Conservation (phyloP, 2,113 vertebrate genomes). For the Cromileptes altivelis region DNA sequence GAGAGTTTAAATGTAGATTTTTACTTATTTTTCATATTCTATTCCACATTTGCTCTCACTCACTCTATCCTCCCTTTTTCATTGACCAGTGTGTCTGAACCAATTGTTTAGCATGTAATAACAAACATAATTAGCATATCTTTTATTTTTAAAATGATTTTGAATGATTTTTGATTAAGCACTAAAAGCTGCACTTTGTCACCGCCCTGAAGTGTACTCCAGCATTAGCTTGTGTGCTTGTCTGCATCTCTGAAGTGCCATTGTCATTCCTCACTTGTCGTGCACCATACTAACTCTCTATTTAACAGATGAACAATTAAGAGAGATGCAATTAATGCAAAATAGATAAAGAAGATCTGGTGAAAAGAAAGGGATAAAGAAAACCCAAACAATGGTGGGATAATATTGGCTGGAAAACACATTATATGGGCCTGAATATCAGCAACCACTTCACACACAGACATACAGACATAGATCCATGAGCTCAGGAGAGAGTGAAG, state of each 20-base stretch:
- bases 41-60: not conserved
- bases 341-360: slow-evolving; percentile 74
- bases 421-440: slow-evolving; percentile 67
- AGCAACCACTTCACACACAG: slow-evolving; percentile 61
- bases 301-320: slow-evolving; percentile 69
- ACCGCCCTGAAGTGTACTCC: slow-evolving; percentile 51
- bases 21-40: not conserved
- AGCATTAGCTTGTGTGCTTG: slow-evolving; percentile 63
- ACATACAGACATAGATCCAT: slow-evolving; percentile 3
- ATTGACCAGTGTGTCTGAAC: slow-evolving; percentile 14
- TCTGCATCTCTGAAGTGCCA: slow-evolving; percentile 58
- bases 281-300: slow-evolving; percentile 44
- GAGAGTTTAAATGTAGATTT: slow-evolving; percentile 17
- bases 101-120: slow-evolving; percentile 44
- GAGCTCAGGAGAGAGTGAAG: slow-evolving; percentile 31
- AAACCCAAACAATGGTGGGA: slow-evolving; percentile 58
- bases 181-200: slow-evolving; percentile 57
- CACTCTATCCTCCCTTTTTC: not conserved
- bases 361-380: slow-evolving; percentile 73
- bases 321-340: slow-evolving; percentile 76
- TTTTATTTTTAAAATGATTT: slow-evolving; percentile 50
- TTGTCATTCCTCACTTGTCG: slow-evolving; percentile 61
- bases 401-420: slow-evolving; percentile 61
- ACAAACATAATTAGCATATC: slow-evolving; percentile 68
- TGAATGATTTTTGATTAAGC: slow-evolving; percentile 72